Percentiles rank a stretch among this genome's conserved stretches.
Evolutionary conservation across 2,113 vertebrate species (phyloP).

Genomic region (Barbus barbus): DNA sequence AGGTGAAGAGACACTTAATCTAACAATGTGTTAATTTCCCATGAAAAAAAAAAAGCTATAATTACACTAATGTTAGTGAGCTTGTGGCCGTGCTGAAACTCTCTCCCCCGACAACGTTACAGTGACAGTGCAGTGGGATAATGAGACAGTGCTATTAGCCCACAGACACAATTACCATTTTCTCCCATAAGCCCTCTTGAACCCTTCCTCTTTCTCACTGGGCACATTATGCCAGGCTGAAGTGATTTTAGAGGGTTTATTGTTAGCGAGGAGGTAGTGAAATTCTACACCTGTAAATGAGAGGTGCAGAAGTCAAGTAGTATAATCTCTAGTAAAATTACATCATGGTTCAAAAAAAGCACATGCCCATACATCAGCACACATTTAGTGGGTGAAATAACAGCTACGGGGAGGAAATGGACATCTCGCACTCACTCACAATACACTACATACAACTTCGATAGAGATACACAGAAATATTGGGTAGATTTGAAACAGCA

Average conservation of each 20-base stretch:
- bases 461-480: background rate
- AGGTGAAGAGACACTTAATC: constrained; percentile 51
- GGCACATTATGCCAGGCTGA: constrained; percentile 39
- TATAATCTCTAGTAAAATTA: constrained; percentile 37
- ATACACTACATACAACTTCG: background rate
- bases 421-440: background rate
- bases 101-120: background rate
- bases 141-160: constrained; percentile 62
- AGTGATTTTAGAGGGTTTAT: constrained; percentile 30
- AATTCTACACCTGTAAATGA: constrained; percentile 33
- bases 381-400: background rate
- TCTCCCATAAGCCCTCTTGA: constrained; percentile 54
- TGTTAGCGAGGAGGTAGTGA: constrained; percentile 19
- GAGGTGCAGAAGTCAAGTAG: constrained; percentile 29
- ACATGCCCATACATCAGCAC: background rate
- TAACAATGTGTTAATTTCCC: no score
- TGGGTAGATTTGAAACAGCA: background rate
- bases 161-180: constrained; percentile 35
- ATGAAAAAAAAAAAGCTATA: constrained; percentile 83
- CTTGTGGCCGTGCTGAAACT: background rate
- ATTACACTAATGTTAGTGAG: constrained; percentile 76
- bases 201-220: background rate
- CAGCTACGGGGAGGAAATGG: background rate
- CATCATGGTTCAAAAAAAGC: constrained; percentile 27
- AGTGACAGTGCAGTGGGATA: constrained; percentile 61